These are phyloP conservation scores for Strix uralensis DNA, from an alignment of 2,113 vertebrate genomes.

Conservation along the genomic window DNA sequence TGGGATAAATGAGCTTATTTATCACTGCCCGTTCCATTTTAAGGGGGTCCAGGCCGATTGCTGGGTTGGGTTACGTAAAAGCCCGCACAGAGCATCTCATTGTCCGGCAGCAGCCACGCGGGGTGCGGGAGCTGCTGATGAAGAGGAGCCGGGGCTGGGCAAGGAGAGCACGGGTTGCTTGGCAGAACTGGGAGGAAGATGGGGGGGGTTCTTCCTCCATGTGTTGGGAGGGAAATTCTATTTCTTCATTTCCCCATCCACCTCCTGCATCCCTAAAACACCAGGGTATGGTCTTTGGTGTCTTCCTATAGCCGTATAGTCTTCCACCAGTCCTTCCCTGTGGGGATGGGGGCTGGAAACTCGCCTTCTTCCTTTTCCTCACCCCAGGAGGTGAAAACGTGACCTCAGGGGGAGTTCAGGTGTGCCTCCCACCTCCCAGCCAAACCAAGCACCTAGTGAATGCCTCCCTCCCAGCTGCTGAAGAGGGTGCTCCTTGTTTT, in stretches of 20 bases:
- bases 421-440: background rate
- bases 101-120: background rate
- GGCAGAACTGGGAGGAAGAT: background rate
- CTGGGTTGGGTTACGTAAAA: slow-evolving; percentile 34
- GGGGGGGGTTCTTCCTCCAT: background rate
- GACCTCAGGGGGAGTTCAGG: background rate
- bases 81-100: slow-evolving; percentile 49
- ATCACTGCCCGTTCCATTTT: slow-evolving; percentile 15
- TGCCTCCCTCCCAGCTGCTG: background rate
- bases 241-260: background rate
- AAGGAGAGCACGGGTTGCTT: background rate
- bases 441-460: background rate
- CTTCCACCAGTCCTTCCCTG: background rate
- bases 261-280: rapidly evolving
- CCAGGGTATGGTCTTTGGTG: background rate
- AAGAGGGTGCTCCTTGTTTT: background rate
- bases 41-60: background rate
- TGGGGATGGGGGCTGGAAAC: background rate
- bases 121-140: background rate
- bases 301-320: background rate
- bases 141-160: background rate
- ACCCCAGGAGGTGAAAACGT: background rate
- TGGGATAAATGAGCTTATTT: slow-evolving; percentile 66
- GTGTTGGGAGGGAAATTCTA: background rate
- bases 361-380: background rate